phyloP scores from a whole-genome alignment of 1,140 invertebrate genomes.

The Drosophila pseudoobscura region DNA sequence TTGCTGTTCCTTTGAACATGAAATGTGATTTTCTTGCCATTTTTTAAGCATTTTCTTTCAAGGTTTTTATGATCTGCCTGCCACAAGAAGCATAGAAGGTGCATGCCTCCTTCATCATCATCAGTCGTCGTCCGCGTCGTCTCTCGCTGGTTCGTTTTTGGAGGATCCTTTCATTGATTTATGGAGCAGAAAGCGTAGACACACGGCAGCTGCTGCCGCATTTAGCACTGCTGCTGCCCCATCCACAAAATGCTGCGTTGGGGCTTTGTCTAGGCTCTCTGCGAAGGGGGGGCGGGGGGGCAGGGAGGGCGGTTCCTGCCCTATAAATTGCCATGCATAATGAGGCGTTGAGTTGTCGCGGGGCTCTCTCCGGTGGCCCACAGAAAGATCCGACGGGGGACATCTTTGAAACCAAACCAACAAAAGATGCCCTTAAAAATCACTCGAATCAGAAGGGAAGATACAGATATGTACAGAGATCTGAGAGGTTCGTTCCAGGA shows the following conservation, averaged over 20 bases:
- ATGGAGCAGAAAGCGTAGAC: conserved; percentile 74
- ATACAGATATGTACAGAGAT: no score
- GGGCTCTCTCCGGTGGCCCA: conserved; percentile 33
- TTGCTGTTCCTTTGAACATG: conserved; percentile 21
- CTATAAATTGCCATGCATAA: conserved; percentile 73
- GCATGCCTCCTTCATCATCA: not conserved
- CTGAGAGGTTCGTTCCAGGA: no score
- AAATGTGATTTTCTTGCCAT: conserved; percentile 72
- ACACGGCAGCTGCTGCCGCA: conserved; percentile 69
- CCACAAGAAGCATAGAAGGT: conserved; percentile 10
- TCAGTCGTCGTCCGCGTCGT: no score
- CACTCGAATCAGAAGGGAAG: conserved; percentile 9
- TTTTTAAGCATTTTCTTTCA: conserved; percentile 50
- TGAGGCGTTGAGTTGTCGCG: conserved; percentile 66
- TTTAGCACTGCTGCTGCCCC: conserved; percentile 42
- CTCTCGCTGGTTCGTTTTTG: not conserved
- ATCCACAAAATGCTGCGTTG: not conserved
- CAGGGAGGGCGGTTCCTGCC: conserved; percentile 19
- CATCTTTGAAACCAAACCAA: conserved; percentile 12
- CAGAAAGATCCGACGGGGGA: not conserved
- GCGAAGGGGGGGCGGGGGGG: not conserved
- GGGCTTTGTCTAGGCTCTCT: conserved; percentile 5
- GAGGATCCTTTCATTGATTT: conserved; percentile 64
- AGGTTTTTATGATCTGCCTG: conserved; percentile 47
- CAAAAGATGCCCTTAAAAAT: conserved; percentile 19